These are phyloP conservation scores for Pitangus sulphuratus DNA, from an alignment of 2,797 vertebrate genomes.

Conservation along the genomic window DNA sequence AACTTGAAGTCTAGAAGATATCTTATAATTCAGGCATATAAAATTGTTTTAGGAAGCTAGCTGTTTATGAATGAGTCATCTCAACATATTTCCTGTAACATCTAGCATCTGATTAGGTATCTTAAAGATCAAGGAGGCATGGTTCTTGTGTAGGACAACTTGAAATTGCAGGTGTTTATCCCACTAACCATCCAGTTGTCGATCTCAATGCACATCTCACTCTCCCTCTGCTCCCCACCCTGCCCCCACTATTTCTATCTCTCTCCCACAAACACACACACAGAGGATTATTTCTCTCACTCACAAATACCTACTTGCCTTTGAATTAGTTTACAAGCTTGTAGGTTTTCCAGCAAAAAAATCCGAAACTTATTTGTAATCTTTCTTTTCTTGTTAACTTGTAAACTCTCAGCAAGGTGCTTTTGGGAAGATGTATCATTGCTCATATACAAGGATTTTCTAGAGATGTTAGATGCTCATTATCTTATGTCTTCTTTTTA, in stretches of 20 bases:
- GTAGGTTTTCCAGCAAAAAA: not conserved
- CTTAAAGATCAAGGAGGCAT: not conserved
- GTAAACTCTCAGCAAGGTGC: not conserved
- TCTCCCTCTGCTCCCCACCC: rapidly evolving
- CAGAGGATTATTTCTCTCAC: not conserved
- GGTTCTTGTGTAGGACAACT: not conserved
- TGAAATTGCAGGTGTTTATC: not conserved
- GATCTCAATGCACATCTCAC: rapidly evolving
- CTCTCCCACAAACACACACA: not conserved
- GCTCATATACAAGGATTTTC: not conserved
- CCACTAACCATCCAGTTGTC: not conserved
- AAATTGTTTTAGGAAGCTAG: not conserved
- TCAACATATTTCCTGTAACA: not conserved
- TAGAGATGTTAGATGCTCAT: not conserved
- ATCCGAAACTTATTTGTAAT: not conserved
- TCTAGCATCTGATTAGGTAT: not conserved
- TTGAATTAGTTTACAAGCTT: not conserved
- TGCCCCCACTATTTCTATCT: not conserved
- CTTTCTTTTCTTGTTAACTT: not conserved
- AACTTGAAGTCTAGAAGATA: not conserved
- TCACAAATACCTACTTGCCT: not conserved
- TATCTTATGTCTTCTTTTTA: not conserved
- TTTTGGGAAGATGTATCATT: not conserved
- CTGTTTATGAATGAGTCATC: not conserved
- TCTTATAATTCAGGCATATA: not conserved